Evolutionary conservation across 2,888 invertebrate species (phyloP), one percentile per base, ranked within the genome.

Genomic region (Nephrotoma appendiculata): DNA sequence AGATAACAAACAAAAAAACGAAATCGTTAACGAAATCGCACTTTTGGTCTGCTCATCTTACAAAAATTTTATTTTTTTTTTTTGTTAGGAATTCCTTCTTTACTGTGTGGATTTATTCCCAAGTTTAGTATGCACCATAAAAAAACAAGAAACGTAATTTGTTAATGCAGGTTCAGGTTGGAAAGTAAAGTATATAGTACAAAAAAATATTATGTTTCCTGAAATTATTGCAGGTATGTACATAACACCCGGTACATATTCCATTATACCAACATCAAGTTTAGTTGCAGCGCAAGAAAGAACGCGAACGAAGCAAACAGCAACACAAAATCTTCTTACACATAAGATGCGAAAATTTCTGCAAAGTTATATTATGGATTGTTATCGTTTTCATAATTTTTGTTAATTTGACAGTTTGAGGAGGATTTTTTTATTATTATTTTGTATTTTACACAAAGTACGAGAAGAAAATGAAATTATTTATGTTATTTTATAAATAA

Each of bases 371-470:
- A 12, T 48, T 41, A 84, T 84, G 84, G 84, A 84, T 84, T 84
- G 42, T 84, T 84, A 84, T 84, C 84, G 84, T 41, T 84, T 84
- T 84, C 84, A 84, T 84, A 84, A 84, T 84, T 84, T 84, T 84
- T 84, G 84, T 84, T 84, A 84, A 84, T 84, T 84, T 84, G 84
- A 84, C 84, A 84, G 84, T 84, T 84, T 84, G 84, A 84, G 84
- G 84, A 42, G 84, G 84, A 84, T 84, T 42, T 42, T 83, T 2
- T 4, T 71, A 31, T 71, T 19, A 31, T 9, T 9, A 57, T 6
- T 71, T 19, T 71, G 11, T 9, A 57, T 6, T 57, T 57, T 57
- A 57, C 52, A 19, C 52, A 15, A 57, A 15, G 11, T 57, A 15
- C 52, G 15, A 15, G 6, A 52, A 31, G 31, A 31, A 31, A 31